Percentiles rank a stretch among this genome's conserved stretches.
phyloP scores from a whole-genome alignment of 2,797 vertebrate genomes.

The Pithecia hirsuta region DNA sequence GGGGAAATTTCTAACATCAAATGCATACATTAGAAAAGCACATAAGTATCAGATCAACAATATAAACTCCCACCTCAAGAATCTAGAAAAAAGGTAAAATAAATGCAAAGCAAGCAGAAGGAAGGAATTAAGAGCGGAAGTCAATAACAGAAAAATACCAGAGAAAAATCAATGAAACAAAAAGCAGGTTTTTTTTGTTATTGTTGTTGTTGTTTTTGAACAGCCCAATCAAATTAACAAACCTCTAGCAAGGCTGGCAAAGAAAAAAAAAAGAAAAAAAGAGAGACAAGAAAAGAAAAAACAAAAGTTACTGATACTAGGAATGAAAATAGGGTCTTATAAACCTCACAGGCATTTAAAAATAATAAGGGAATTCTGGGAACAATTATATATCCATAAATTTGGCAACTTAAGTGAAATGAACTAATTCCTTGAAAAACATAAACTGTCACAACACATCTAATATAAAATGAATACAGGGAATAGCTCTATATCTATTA shows the following conservation, averaged over 20 bases:
- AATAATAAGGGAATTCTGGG: neutral
- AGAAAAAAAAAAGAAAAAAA: neutral
- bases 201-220: neutral
- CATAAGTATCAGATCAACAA: neutral
- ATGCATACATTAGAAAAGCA: neutral
- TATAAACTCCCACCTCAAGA: neutral
- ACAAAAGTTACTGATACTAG: neutral
- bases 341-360: neutral
- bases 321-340: neutral
- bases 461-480: neutral
- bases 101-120: neutral
- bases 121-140: neutral
- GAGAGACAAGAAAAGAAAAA: neutral
- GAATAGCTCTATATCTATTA: neutral
- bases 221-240: neutral
- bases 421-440: neutral
- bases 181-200: neutral
- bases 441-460: neutral
- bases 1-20: neutral
- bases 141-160: neutral
- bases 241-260: neutral
- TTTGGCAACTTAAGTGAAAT: neutral
- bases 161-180: neutral
- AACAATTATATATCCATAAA: neutral
- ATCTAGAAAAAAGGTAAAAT: neutral